Percentiles rank a stretch among this genome's conserved stretches.
Evolutionary conservation across 2,888 invertebrate genomes (phyloP).

Genomic region (Ypsolopha scabrella): DNA sequence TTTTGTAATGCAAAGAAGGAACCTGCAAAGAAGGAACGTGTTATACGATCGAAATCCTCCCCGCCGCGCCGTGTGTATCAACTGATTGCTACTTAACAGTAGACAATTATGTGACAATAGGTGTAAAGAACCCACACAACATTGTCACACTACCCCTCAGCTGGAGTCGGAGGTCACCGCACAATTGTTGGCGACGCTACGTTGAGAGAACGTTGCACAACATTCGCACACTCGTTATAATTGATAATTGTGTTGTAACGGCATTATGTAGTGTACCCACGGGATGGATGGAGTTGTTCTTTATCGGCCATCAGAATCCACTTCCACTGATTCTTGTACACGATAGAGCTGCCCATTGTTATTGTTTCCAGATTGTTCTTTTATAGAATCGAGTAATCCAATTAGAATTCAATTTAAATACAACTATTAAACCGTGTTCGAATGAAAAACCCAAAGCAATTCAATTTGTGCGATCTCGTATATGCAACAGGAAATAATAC

Average conservation of each 20-base stretch:
- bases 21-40: too few species aligned
- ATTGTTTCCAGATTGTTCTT: not conserved
- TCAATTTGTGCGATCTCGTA: too few species aligned
- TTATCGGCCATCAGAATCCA: not conserved
- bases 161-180: slow-evolving; percentile 8
- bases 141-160: not conserved
- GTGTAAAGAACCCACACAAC: not conserved
- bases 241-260: slow-evolving; percentile 54
- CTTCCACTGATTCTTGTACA: not conserved
- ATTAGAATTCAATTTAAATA: too few species aligned
- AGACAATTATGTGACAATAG: not conserved
- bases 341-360: not conserved
- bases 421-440: too few species aligned
- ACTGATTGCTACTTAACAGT: too few species aligned
- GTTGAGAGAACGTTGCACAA: slow-evolving; percentile 23
- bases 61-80: too few species aligned
- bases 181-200: slow-evolving; percentile 18
- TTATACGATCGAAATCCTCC: too few species aligned
- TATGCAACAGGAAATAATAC: too few species aligned
- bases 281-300: slow-evolving; percentile 16
- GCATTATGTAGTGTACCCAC: slow-evolving; percentile 54
- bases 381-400: too few species aligned
- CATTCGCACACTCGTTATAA: slow-evolving; percentile 37
- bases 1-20: too few species aligned
- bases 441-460: too few species aligned